Base-by-base conservation (phyloP, 2,888 invertebrate genomes). In the Teleogryllus oceanicus region DNA sequence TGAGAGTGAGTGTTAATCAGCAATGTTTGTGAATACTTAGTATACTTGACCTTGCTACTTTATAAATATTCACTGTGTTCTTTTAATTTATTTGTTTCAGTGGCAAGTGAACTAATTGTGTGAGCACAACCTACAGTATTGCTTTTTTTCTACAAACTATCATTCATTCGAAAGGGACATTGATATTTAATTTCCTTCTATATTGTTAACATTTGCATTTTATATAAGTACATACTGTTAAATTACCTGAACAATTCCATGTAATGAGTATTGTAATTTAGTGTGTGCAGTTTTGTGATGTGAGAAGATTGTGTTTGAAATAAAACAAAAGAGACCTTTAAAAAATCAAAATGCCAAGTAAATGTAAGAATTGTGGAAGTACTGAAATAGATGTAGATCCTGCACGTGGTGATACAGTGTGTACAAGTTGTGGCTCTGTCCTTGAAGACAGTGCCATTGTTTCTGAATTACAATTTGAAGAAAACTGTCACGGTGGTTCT, bases 361-460 rank as follows among this genome's bases (percentile, higher is more conserved):
- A 95, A 86, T 96, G 96, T 88, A 93, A 93, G 86, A 94, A 93
- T 85, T 96, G 96, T 86, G 95, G 95, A 18, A 94, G 95, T 74
- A 93, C 95, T 10, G 96, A 97, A 82, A 96, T 99, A 82, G 98
- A 99, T 88, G 95, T 94, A 82, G 99, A 99, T 87, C 94, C 96
- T 81, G 94, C 95, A 37, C 91, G 98, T 85, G 99, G 98, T 62
- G 97, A 98, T 90, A 94, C 95, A 13, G 97, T 98, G 1, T 99
- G 99, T 87, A 98, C 96, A 49, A 94, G 93, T 85, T 99, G 99
- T 88, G 99, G 99, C 49, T 93, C 95, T 11, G 99, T 99, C 2
- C 88, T 99, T 20, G 98, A 99, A 86, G 97, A 98, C 85, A 96
- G 95, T 85, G 93, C 97, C 80, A 99, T 99, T 85, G 98, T 99